phyloP scores from a whole-genome alignment of 2,888 invertebrate species.

The Liopterus haemorrhoidalis region DNA sequence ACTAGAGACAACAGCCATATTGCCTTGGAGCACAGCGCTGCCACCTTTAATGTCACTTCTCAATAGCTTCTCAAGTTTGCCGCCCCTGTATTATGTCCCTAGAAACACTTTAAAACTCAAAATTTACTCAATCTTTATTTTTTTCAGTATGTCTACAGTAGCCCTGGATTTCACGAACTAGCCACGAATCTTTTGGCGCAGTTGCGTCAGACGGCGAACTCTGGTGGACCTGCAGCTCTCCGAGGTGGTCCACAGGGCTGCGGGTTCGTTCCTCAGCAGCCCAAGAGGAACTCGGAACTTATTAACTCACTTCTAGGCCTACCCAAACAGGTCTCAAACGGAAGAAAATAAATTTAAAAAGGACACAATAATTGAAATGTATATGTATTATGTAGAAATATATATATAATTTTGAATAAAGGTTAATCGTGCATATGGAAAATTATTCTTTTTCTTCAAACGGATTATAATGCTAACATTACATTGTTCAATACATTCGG shows the following conservation, averaged over 20 bases:
- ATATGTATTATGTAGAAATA: not conserved
- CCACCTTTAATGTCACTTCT: not conserved
- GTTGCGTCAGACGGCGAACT: conserved; percentile 37
- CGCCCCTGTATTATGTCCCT: not conserved
- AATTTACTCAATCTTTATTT: not conserved
- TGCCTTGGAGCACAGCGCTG: not conserved
- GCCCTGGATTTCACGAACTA: conserved; percentile 41
- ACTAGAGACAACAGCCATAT: not conserved
- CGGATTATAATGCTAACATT: too few species aligned
- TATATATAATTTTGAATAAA: too few species aligned
- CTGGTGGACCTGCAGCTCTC: conserved; percentile 17
- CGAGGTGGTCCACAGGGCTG: conserved; percentile 51
- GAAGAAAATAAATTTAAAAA: conserved; percentile 51
- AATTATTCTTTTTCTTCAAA: too few species aligned
- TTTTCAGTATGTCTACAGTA: conserved; percentile 21
- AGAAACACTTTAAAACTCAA: not conserved
- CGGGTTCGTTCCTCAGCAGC: conserved; percentile 36
- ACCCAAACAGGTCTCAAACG: conserved; percentile 71
- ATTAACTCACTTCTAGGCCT: conserved; percentile 61
- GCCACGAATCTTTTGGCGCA: conserved; percentile 41
- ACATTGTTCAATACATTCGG: too few species aligned
- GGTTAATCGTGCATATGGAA: too few species aligned
- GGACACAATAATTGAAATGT: too few species aligned
- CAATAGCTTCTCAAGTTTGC: not conserved
- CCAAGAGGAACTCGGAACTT: conserved; percentile 41